Base-by-base conservation (phyloP, 1,140 invertebrate species). In the Achroia grisella region DNA sequence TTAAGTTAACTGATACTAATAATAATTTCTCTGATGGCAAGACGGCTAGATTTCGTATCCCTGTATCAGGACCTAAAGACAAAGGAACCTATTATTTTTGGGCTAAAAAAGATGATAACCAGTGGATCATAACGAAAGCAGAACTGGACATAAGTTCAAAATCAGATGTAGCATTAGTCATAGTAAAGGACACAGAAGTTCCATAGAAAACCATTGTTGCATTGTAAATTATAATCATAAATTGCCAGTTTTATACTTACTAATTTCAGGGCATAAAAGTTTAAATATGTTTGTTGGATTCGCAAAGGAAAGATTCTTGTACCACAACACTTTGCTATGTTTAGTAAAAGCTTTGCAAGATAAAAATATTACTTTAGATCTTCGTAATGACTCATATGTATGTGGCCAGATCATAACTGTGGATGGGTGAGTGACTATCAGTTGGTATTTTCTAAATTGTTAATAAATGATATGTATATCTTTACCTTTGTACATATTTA, bases 281-380 rank as follows among this genome's bases (percentile, higher is more conserved):
- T 35, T 13, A 11, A 11, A 35, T n/a, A 65, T 56, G 58, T 84
- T 81, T 74, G 41, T 74, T 48, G 75, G 79, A 34, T 63, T 63
- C 33, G 40, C 71, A 27, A 80, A 59, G 56, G 89, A 90, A 71
- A 87, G 81, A 57, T 87, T 84, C 55, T 71, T 56, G 27, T 87
- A 87, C 44, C 84, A 87, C 36, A 90, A 90, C 54, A 89, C 76
- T 39, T 70, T 91, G 39, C 62, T 89, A 27, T 89, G 91, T 59
- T 77, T 93, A 52, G 71, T 91, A 37, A 89, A 89, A 83, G 88
- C 89, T 34, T 74, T 92, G 6, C 83, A 89, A 76, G 89, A 89
- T n/a, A 75, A 88, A 64, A 86, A 77, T 57, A 89, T 90, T 4
- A 91, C 88, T n/a, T 77, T 93, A 10, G 91, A 93, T 71, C 71